Percentiles rank a stretch among this genome's conserved stretches.
Conservation (phyloP, 1,140 invertebrate genomes). For the Pseudoatta argentina region DNA sequence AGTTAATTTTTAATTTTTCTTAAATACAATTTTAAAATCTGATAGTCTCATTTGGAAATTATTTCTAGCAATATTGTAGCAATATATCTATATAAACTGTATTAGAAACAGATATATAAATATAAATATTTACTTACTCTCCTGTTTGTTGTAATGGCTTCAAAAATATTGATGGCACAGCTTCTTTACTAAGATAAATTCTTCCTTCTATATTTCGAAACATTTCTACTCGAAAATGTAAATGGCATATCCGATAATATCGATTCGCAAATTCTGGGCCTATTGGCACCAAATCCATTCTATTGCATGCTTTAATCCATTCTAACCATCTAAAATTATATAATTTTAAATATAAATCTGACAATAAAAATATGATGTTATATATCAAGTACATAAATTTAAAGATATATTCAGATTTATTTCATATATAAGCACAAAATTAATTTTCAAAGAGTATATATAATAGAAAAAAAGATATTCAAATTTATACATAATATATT, state of each 20-base stretch:
- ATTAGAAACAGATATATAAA: neutral
- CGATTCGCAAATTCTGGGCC: constrained; percentile 41
- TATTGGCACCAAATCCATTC: constrained; percentile 30
- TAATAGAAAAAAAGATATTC: neutral
- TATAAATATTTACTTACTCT: constrained; percentile 36
- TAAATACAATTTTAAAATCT: neutral
- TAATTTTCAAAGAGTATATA: neutral
- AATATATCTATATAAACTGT: neutral
- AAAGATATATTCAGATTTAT: neutral
- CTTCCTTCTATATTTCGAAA: constrained; percentile 46
- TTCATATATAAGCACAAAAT: neutral
- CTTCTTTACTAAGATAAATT: constrained; percentile 50
- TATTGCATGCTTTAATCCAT: constrained; percentile 56
- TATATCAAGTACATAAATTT: neutral
- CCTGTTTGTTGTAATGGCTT: constrained; percentile 14
- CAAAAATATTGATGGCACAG: constrained; percentile 53
- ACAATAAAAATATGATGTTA: neutral
- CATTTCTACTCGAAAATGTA: constrained; percentile 56
- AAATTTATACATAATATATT: neutral
- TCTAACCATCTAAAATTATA: constrained; percentile 47
- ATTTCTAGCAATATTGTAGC: neutral
- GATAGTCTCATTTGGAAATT: neutral
- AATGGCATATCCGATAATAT: constrained; percentile 37
- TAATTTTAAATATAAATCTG: neutral
- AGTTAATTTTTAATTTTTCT: neutral